Conservation (phyloP, 1,140 invertebrate genomes). For the Drosophila obscura region DNA sequence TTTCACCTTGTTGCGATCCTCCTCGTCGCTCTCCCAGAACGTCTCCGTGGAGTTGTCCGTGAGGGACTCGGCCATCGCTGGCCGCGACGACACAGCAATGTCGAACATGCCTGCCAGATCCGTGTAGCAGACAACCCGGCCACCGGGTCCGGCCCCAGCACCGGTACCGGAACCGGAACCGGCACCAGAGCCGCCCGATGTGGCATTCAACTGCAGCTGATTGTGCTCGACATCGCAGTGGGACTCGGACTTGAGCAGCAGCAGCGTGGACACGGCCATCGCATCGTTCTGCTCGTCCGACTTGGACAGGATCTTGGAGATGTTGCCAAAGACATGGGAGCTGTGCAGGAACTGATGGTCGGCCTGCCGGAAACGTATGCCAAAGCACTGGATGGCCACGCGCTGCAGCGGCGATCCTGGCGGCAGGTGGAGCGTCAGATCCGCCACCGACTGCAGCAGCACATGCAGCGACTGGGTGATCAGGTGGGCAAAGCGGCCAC, state of each 20-base stretch:
- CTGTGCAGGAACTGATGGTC: slow-evolving; percentile 97
- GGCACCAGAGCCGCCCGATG: slow-evolving; percentile 9
- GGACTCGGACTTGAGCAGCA: slow-evolving; percentile 19
- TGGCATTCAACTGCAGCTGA: slow-evolving; percentile 26
- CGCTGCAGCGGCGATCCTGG: slow-evolving; percentile 94
- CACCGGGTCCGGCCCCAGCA: slow-evolving; percentile 48
- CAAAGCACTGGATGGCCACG: slow-evolving; percentile 97
- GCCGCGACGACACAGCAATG: slow-evolving; percentile 93
- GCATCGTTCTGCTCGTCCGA: slow-evolving; percentile 91
- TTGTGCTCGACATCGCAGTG: slow-evolving; percentile 68
- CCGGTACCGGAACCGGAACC: slow-evolving; percentile 10
- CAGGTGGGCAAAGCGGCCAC: slow-evolving; percentile 91
- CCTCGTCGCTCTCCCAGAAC: slow-evolving; percentile 99
- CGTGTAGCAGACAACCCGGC: slow-evolving; percentile 63
- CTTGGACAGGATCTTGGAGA: slow-evolving; percentile 97
- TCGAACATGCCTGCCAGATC: slow-evolving; percentile 81
- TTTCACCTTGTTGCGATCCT: slow-evolving; percentile 96
- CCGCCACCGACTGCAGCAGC: slow-evolving; percentile 95
- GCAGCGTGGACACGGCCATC: slow-evolving; percentile 66
- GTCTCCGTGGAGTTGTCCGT: slow-evolving; percentile 98
- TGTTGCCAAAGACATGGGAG: slow-evolving; percentile 97
- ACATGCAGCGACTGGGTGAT: slow-evolving; percentile 93
- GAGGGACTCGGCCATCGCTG: slow-evolving; percentile 96
- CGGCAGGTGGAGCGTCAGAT: slow-evolving; percentile 95
- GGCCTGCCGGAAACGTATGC: slow-evolving; percentile 92